These are phyloP conservation scores for Spicauda simplicius DNA, from an alignment of 2,888 invertebrate species.

Conservation along the genomic window DNA sequence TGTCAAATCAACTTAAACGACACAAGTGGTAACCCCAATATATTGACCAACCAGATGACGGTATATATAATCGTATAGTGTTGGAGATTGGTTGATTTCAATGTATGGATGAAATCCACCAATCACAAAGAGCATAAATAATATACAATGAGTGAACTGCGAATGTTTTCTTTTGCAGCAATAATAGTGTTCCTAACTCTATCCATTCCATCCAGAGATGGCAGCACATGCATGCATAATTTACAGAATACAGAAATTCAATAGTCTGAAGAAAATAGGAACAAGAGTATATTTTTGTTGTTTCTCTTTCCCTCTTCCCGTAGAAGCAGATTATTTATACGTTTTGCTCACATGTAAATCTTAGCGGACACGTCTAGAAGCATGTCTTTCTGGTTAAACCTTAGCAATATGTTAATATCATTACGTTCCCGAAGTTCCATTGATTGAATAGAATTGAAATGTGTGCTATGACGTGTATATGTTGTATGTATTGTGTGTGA, in stretches of 20 bases:
- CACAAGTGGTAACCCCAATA: conserved; percentile 37
- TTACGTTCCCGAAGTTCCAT: conserved; percentile 20
- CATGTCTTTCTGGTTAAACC: conserved; percentile 37
- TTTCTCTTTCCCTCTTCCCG: conserved; percentile 67
- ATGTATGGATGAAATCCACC: conserved; percentile 38
- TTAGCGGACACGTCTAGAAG: conserved; percentile 13
- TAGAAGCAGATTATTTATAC: conserved; percentile 44
- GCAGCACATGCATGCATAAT: conserved; percentile 56
- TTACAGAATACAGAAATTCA: conserved; percentile 63
- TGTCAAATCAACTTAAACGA: conserved; percentile 35
- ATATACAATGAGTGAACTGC: conserved; percentile 7
- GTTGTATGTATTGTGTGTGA: conserved; percentile 63
- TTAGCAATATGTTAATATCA: conserved; percentile 33
- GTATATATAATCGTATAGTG: conserved; percentile 5
- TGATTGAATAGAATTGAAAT: conserved; percentile 52
- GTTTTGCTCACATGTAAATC: conserved; percentile 35
- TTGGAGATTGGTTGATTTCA: conserved; percentile 13
- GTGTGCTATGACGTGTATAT: conserved; percentile 54
- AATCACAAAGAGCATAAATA: conserved; percentile 37
- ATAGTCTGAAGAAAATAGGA: conserved; percentile 51
- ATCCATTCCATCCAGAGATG: conserved; percentile 57
- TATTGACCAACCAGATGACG: conserved; percentile 40
- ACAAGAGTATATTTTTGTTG: conserved; percentile 53
- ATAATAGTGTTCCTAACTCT: neutral
- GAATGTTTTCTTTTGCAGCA: conserved; percentile 2